Evolutionary conservation across 2,888 invertebrate genomes (phyloP).

Genomic region (Scaptomyza polygonia): DNA sequence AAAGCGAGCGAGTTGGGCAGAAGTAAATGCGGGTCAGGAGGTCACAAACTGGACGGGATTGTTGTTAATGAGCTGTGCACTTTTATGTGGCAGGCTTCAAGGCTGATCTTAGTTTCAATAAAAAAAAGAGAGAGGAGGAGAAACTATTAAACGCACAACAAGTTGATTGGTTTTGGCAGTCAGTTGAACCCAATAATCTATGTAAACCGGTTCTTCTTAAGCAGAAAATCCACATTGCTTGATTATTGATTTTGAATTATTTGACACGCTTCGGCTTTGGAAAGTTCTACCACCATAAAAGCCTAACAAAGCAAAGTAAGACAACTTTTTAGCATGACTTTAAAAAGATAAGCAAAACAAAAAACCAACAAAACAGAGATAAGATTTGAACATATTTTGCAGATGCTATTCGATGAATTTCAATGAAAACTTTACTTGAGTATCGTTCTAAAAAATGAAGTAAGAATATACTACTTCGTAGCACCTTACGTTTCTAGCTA

Average conservation of each 20-base stretch:
- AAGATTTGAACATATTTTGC: constrained; percentile 10
- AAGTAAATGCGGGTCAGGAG: constrained; percentile 53
- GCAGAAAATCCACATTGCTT: background rate
- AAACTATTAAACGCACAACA: background rate
- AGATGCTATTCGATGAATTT: constrained; percentile 17
- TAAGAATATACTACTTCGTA: background rate
- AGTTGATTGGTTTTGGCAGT: constrained; percentile 8
- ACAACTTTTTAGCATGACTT: background rate
- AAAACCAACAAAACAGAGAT: background rate
- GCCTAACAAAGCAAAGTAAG: background rate
- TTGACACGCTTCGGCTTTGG: constrained; percentile 7
- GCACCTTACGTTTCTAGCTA: constrained; percentile 1
- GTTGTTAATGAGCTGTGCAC: constrained; percentile 18
- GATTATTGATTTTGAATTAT: constrained; percentile 1
- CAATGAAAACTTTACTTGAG: constrained; percentile 6
- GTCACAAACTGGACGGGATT: constrained; percentile 45
- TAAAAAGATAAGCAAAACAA: constrained; percentile 6
- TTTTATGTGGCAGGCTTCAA: constrained; percentile 47
- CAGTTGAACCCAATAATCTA: constrained; percentile 8
- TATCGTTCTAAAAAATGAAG: too few relatives aligned
- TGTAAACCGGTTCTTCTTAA: constrained; percentile 24
- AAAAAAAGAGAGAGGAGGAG: constrained; percentile 7
- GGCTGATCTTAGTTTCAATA: constrained; percentile 30
- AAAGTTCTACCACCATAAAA: background rate
- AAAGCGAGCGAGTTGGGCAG: constrained; percentile 42